phyloP scores from a whole-genome alignment of 37 sponge, comb jelly and placozoan genomes.

The Chondrilla cf. caribensis region DNA sequence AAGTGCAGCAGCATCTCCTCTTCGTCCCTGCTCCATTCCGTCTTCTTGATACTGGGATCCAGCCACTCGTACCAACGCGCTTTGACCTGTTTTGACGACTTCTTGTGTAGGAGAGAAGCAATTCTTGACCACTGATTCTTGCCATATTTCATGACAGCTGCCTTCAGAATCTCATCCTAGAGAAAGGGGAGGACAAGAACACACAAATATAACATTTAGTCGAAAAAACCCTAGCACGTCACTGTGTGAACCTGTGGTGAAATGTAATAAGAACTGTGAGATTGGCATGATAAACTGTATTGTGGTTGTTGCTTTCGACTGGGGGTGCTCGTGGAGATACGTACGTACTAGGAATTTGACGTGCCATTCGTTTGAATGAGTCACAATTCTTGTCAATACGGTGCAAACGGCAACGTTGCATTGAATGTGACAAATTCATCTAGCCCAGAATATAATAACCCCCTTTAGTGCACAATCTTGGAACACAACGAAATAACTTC shows the following conservation, averaged over 20 bases:
- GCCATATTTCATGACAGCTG: constrained; percentile 99
- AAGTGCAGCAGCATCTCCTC: constrained; percentile 97
- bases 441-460: too few species aligned
- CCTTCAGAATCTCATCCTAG: constrained; percentile 97
- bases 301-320: too few species aligned
- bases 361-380: too few species aligned
- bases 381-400: too few species aligned
- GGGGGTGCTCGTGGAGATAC: too few species aligned
- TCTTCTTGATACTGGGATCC: constrained; percentile 99
- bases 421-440: too few species aligned
- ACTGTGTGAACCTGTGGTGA: not conserved
- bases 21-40: constrained; percentile 98
- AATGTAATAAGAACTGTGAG: not conserved
- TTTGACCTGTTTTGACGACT: constrained; percentile 97
- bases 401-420: too few species aligned
- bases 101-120: constrained; percentile 95
- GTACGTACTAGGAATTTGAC: too few species aligned
- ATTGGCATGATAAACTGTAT: too few species aligned
- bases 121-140: constrained; percentile 99
- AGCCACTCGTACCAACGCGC: constrained; percentile 99
- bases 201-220: not conserved
- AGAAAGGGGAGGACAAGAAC: not conserved
- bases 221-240: not conserved
- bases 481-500: too few species aligned
- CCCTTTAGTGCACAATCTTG: too few species aligned